Conservation (phyloP, 2,113 vertebrate species). For the Pagrus major region DNA sequence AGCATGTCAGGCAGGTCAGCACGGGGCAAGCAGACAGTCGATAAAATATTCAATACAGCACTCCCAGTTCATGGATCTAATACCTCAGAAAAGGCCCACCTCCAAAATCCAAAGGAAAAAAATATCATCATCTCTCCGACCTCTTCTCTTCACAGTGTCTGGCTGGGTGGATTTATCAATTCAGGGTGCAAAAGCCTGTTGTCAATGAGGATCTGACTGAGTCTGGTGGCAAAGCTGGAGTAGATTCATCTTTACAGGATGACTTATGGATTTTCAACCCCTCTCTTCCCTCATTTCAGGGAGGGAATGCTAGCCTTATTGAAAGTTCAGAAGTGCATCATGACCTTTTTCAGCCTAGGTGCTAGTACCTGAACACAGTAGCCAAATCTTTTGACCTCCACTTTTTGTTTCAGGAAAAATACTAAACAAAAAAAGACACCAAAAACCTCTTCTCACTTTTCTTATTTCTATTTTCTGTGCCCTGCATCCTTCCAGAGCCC, state of each 20-base stretch:
- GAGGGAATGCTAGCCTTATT: conserved; percentile 26
- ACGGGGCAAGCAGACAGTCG: conserved; percentile 89
- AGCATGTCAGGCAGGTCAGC: conserved; percentile 91
- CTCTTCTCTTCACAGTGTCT: conserved; percentile 38
- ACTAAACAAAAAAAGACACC: too few relatives aligned
- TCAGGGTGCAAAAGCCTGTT: conserved; percentile 54
- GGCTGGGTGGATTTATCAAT: conserved; percentile 53
- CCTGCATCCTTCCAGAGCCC: conserved; percentile 61
- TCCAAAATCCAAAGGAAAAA: conserved; percentile 57
- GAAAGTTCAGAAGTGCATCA: conserved; percentile 80
- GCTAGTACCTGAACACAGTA: conserved; percentile 25
- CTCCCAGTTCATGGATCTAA: conserved; percentile 91
- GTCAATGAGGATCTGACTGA: conserved; percentile 64
- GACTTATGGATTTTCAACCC: conserved; percentile 56
- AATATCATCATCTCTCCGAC: conserved; percentile 37
- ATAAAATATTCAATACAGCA: conserved; percentile 94
- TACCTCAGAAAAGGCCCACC: conserved; percentile 77
- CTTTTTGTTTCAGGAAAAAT: conserved; percentile 40
- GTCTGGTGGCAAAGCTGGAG: conserved; percentile 27
- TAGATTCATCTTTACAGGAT: conserved; percentile 58
- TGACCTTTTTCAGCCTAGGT: conserved; percentile 67
- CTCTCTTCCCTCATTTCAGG: conserved; percentile 2
- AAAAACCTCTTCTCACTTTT: too few relatives aligned
- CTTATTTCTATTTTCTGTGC: conserved; percentile 22
- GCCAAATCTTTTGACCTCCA: neutral